A percentile compares a stretch with the other conserved stretches of the same genome.
Conservation (phyloP, 2,113 vertebrate species). For the Fulmarus glacialis region DNA sequence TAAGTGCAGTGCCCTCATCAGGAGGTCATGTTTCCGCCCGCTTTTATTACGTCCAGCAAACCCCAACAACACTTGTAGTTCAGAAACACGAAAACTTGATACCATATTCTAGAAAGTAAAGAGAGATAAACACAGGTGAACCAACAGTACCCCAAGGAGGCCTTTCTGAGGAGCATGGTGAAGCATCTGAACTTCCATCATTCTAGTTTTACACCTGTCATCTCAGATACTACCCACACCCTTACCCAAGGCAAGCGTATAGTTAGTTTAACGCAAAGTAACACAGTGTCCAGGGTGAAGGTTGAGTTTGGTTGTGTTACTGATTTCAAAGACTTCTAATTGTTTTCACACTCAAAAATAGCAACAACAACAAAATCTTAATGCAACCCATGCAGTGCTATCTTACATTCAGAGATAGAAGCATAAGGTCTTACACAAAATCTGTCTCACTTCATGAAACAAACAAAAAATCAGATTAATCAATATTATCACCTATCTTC, state of each 20-base stretch:
- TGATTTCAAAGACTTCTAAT: background rate
- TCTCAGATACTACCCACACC: background rate
- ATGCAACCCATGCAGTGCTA: background rate
- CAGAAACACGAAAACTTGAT: conserved; percentile 89
- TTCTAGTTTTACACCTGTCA: background rate
- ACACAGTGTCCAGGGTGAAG: background rate
- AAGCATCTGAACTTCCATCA: background rate
- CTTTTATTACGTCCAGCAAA: conserved; percentile 90
- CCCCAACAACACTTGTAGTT: conserved; percentile 87
- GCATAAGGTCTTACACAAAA: background rate
- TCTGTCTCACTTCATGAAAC: background rate
- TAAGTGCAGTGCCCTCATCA: conserved; percentile 86
- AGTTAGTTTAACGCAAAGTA: background rate
- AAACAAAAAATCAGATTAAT: background rate
- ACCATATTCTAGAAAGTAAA: conserved; percentile 84
- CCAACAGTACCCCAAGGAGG: background rate
- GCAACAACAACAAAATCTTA: background rate
- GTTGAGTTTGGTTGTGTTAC: background rate
- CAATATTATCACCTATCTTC: background rate
- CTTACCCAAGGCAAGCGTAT: background rate
- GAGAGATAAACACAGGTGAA: background rate
- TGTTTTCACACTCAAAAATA: background rate
- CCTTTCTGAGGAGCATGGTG: background rate
- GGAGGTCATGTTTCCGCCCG: conserved; percentile 88
- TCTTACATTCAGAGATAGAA: background rate